Conservation (phyloP, 2,888 invertebrate species). For the Hoplodrina ambigua region DNA sequence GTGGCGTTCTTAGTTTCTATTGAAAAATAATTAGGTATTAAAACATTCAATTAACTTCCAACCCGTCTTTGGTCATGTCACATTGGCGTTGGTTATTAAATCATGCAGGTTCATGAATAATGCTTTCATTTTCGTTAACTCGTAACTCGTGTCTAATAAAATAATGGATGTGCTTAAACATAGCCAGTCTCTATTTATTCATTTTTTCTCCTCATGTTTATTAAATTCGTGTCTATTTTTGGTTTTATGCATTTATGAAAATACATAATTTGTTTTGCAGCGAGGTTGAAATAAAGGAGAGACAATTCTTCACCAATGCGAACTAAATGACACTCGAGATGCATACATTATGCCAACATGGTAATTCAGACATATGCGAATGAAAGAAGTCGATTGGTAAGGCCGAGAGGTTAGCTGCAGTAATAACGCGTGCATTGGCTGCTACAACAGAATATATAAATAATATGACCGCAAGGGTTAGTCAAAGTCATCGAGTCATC, state of each 20-base stretch:
- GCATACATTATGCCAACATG: conserved; percentile 34
- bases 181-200: conserved; percentile 19
- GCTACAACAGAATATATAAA: conserved; percentile 72
- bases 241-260: conserved; percentile 1
- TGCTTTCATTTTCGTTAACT: conserved; percentile 12
- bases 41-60: not conserved
- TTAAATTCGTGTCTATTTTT: conserved; percentile 20
- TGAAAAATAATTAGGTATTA: conserved; percentile 13
- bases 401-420: conserved; percentile 66
- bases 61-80: not conserved
- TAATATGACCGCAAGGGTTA: conserved; percentile 79
- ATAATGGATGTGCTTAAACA: conserved; percentile 12
- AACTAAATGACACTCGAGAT: conserved; percentile 18
- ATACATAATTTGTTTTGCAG: not conserved
- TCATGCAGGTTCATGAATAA: conserved; percentile 12
- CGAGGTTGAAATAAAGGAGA: conserved; percentile 10
- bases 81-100: not conserved
- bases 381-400: conserved; percentile 56
- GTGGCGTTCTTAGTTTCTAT: conserved; percentile 28
- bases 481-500: conserved; percentile 84
- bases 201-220: conserved; percentile 29
- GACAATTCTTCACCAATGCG: conserved; percentile 19
- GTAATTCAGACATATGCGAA: conserved; percentile 46
- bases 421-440: conserved; percentile 81
- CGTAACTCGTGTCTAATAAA: conserved; percentile 9